Evolutionary conservation across 1,140 invertebrate species (phyloP).

Genomic region (Trigoniulus corallinus): DNA sequence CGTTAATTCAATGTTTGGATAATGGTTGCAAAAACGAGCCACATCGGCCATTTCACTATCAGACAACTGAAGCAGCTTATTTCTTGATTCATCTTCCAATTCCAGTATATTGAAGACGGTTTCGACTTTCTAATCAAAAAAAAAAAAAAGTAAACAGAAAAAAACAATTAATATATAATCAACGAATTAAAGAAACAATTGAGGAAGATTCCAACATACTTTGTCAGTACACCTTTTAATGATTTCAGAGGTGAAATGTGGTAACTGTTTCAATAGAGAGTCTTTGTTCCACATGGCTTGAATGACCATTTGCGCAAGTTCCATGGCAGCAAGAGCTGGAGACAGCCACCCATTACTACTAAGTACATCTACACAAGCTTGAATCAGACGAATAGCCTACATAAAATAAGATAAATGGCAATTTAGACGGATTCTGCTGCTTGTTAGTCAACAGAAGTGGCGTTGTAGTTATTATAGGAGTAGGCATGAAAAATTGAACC

Average conservation of each 20-base stretch:
- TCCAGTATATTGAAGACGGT: slow-evolving; percentile 99
- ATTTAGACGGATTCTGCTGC: no score
- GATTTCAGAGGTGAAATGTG: slow-evolving; percentile 81
- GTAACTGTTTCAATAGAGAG: slow-evolving; percentile 90
- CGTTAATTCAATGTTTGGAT: slow-evolving; percentile 94
- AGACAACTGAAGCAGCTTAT: slow-evolving; percentile 62
- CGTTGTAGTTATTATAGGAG: no score
- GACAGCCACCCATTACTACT: slow-evolving; percentile 96
- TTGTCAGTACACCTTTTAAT: slow-evolving; percentile 83
- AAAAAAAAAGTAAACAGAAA: background rate
- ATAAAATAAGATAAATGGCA: slow-evolving; percentile 6
- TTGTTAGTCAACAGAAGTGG: no score
- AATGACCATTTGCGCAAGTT: slow-evolving; percentile 97
- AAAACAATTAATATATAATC: background rate
- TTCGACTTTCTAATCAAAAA: slow-evolving; percentile 52
- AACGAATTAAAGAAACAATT: slow-evolving; percentile 4
- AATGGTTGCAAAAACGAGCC: slow-evolving; percentile 93
- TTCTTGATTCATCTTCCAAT: slow-evolving; percentile 84
- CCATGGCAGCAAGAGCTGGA: slow-evolving; percentile 97
- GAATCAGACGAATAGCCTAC: slow-evolving; percentile 52
- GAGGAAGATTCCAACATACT: slow-evolving; percentile 25
- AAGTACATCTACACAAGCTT: slow-evolving; percentile 96
- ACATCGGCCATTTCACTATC: slow-evolving; percentile 90
- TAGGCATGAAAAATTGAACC: no score
- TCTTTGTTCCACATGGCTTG: slow-evolving; percentile 99